These are phyloP conservation scores for Notodonta dromedarius DNA, from an alignment of 2,888 invertebrate genomes.

Conservation along the genomic window DNA sequence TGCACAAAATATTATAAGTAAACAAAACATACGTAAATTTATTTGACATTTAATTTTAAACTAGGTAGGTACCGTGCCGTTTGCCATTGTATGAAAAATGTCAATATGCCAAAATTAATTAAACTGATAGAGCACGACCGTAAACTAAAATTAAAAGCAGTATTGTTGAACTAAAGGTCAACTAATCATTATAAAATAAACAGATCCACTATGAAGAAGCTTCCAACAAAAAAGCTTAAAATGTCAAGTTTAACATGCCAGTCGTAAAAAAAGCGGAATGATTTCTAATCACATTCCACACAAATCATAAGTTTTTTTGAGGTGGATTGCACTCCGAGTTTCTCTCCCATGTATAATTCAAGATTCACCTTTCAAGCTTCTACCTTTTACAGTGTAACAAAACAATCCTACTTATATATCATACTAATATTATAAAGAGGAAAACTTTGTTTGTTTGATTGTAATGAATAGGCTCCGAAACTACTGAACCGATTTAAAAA, in stretches of 20 bases:
- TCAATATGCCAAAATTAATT: conserved; percentile 4
- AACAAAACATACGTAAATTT: background rate
- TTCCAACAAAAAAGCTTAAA: background rate
- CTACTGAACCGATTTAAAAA: too few relatives aligned
- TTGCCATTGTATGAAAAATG: background rate
- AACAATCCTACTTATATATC: too few relatives aligned
- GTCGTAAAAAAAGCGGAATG: background rate
- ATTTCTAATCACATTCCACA: too few relatives aligned
- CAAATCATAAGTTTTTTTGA: too few relatives aligned
- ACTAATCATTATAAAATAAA: conserved; percentile 4
- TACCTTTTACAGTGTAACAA: too few relatives aligned
- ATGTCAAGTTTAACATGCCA: background rate
- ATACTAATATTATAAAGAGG: too few relatives aligned
- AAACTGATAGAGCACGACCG: background rate
- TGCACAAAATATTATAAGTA: too few relatives aligned
- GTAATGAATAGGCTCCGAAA: too few relatives aligned
- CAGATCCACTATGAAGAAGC: background rate
- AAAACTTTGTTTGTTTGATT: too few relatives aligned
- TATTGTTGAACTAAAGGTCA: conserved; percentile 5
- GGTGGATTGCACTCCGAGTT: too few relatives aligned
- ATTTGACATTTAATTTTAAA: background rate
- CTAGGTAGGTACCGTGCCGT: background rate
- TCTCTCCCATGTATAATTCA: too few relatives aligned
- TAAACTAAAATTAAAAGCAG: conserved; percentile 2
- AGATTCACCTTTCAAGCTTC: too few relatives aligned